Base-by-base conservation (phyloP, 2,113 vertebrate species). In the Mormoops blainvillei region DNA sequence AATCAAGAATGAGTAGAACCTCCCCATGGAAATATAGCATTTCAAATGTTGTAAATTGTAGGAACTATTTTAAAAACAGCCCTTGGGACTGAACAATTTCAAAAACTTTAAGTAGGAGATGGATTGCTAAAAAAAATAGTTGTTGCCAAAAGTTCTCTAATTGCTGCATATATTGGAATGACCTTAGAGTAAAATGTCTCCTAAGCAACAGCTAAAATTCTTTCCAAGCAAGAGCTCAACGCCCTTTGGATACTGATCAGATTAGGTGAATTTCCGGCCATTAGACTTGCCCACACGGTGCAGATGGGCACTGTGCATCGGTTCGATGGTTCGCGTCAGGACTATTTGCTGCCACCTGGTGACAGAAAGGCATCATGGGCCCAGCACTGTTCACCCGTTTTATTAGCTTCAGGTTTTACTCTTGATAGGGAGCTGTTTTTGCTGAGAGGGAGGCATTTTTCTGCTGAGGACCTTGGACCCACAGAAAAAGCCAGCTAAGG, bases 321-420 rank as follows among this genome's bases (percentile, higher is more conserved):
- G 22, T 22, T 28, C 1, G 4, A 10, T 2, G 16, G 33, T 63
- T 85, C 73, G 88, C 71, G 76, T 52, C 41, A 2, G 54, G 48
- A 12, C 28, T 93, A 36, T 96, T 74, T 97, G 88, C 96, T 96
- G 96, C 97, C 96, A 96, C 77, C 97, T 96, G 48, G 91, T 96
- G 97, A 84, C 54, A 54, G 28, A 85, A 80, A 82, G 16, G 22
- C 10, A 4, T 48, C 63, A 84, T 10, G 38, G 67, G 6, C 63
- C 13, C 52, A 16, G 45, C 1, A 10, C 2, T 48, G 4, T n/a
- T 61, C 52, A 19, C 28, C n/a, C 26, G 33, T 5, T 38, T 26
- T 36, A 5, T 33, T 19, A 41, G 31, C n/a, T 26, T 61, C 4
- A 20, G 45, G 8, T 33, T 52, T 45, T 7, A 1, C 18, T 48